Conservation (phyloP, 2,888 invertebrate genomes). For the Yponomeuta malinellus region DNA sequence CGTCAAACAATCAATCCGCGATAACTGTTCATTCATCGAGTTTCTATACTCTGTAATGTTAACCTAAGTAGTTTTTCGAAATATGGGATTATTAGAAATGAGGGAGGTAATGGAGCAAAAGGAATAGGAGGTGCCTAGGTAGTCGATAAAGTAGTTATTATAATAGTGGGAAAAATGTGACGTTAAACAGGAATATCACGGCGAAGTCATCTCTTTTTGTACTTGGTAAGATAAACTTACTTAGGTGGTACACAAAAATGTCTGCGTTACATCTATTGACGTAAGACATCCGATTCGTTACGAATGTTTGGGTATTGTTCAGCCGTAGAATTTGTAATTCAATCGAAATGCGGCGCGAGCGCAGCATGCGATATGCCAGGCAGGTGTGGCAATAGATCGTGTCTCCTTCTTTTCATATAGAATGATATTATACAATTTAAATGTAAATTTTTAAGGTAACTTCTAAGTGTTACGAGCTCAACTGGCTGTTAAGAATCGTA, state of each 20-base stretch:
- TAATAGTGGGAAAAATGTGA: no score
- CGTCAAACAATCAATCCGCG: neutral
- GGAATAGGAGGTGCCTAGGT: no score
- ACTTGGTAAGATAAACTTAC: no score
- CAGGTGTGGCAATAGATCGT: slow-evolving; percentile 42
- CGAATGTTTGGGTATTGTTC: slow-evolving; percentile 44
- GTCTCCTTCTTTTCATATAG: slow-evolving; percentile 14
- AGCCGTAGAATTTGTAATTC: slow-evolving; percentile 52
- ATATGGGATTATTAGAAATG: neutral
- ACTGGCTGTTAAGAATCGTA: no score
- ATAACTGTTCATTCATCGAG: neutral
- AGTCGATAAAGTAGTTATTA: no score
- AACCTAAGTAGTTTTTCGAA: slow-evolving; percentile 10
- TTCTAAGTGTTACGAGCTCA: no score
- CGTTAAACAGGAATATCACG: no score
- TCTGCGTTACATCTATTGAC: neutral
- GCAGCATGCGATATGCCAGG: slow-evolving; percentile 51
- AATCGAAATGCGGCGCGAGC: slow-evolving; percentile 43
- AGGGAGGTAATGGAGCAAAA: neutral
- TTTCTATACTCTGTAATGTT: neutral
- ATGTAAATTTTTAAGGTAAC: neutral
- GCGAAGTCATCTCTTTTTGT: no score
- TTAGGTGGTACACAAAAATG: neutral
- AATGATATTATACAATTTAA: neutral
- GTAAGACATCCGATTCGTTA: slow-evolving; percentile 43